These are phyloP conservation scores for Dryobota labecula DNA, from an alignment of 2,888 invertebrate species.

Conservation along the genomic window DNA sequence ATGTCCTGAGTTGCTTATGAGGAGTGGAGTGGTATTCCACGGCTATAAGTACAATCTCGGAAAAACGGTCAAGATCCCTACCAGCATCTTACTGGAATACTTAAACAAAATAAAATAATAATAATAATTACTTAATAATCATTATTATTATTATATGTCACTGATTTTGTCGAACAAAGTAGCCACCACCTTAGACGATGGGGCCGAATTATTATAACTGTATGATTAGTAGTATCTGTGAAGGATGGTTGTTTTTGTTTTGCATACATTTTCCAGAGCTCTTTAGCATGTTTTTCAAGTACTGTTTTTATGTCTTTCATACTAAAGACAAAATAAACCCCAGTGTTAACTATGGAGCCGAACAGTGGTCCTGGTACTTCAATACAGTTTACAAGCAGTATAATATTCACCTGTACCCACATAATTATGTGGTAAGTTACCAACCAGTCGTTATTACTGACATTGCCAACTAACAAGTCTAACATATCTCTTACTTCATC, in stretches of 20 bases:
- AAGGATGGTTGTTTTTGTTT: neutral
- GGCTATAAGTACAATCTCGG: no score
- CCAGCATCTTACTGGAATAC: no score
- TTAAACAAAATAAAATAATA: no score
- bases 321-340: neutral
- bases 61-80: no score
- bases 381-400: neutral
- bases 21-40: no score
- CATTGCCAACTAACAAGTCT: constrained; percentile 41
- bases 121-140: no score
- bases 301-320: neutral
- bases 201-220: neutral
- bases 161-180: neutral
- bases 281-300: neutral
- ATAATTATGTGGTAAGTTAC: constrained; percentile 10
- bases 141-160: neutral
- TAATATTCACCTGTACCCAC: neutral
- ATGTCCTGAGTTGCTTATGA: no score
- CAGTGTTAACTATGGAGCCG: neutral
- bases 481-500: constrained; percentile 36
- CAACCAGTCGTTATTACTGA: constrained; percentile 14
- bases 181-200: neutral
- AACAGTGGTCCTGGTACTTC: neutral
- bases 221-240: neutral
- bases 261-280: neutral